Conservation (phyloP, 2,888 invertebrate species). For the Bugula neritina region DNA sequence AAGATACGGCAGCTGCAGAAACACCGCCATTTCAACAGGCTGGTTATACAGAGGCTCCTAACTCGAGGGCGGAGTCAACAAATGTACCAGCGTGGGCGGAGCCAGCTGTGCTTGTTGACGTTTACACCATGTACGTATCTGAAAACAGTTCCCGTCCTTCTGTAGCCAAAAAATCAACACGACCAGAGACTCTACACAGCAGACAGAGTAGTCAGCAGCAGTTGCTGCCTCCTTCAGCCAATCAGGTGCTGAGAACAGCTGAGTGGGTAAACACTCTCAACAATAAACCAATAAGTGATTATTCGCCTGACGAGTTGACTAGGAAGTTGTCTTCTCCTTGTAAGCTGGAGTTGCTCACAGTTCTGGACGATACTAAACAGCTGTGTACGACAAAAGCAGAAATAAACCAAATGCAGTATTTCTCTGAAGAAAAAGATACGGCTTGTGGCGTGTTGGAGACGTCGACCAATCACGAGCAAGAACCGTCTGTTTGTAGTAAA, state of each 20-base stretch:
- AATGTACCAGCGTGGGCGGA: too few relatives aligned
- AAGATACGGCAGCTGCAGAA: too few relatives aligned
- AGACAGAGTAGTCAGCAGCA: not conserved
- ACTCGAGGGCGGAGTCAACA: too few relatives aligned
- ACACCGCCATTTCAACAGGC: too few relatives aligned
- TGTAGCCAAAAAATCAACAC: not conserved
- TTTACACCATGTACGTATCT: not conserved
- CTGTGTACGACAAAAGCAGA: slow-evolving; percentile 3
- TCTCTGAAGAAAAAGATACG: not conserved
- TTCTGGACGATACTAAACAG: not conserved
- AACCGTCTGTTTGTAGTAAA: too few relatives aligned
- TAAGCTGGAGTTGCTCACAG: not conserved
- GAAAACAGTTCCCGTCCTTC: not conserved
- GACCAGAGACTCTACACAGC: not conserved
- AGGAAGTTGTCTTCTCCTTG: not conserved
- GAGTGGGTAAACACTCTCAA: slow-evolving; percentile 18
- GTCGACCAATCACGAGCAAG: too few relatives aligned
- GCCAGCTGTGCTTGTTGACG: not conserved
- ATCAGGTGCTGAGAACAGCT: slow-evolving; percentile 16
- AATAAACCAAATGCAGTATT: slow-evolving; percentile 1
- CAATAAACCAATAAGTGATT: not conserved
- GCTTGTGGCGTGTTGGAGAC: too few relatives aligned
- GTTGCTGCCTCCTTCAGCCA: slow-evolving; percentile 13
- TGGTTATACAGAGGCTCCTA: too few relatives aligned
- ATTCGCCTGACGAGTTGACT: not conserved